phyloP scores from a whole-genome alignment of 2,113 vertebrate species.

The Chrysemys picta region DNA sequence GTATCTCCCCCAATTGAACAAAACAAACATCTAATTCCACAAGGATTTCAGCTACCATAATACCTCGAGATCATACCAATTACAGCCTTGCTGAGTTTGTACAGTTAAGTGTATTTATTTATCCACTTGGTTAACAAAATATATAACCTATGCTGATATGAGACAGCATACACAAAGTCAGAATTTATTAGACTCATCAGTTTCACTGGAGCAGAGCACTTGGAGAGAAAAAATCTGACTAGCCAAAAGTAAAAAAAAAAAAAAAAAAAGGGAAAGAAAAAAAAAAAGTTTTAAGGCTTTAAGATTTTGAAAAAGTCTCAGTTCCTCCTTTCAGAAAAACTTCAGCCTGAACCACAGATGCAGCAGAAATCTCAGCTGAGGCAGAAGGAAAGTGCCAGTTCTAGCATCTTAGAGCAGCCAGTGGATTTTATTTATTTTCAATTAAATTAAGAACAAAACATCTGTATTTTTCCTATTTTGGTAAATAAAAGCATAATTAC shows the following conservation, averaged over 20 bases:
- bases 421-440: not conserved
- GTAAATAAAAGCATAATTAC: not conserved
- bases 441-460: conserved; percentile 8
- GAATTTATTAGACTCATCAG: not conserved
- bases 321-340: not conserved
- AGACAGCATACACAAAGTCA: conserved; percentile 16
- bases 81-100: not conserved
- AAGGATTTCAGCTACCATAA: not conserved
- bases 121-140: not conserved
- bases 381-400: not conserved
- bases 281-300: not conserved
- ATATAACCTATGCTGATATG: not conserved
- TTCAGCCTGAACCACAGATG: not conserved
- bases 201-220: not conserved
- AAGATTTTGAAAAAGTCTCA: not conserved
- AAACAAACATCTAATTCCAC: not conserved
- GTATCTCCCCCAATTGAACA: not conserved
- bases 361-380: conserved; percentile 9
- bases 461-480: not conserved
- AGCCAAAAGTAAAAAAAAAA: too few relatives aligned
- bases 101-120: not conserved
- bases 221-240: not conserved
- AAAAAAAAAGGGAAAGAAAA: not conserved
- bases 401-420: not conserved
- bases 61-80: fast-evolving